These are phyloP conservation scores for Podarcis siculus DNA, from an alignment of 2,797 vertebrate species.

Conservation along the genomic window DNA sequence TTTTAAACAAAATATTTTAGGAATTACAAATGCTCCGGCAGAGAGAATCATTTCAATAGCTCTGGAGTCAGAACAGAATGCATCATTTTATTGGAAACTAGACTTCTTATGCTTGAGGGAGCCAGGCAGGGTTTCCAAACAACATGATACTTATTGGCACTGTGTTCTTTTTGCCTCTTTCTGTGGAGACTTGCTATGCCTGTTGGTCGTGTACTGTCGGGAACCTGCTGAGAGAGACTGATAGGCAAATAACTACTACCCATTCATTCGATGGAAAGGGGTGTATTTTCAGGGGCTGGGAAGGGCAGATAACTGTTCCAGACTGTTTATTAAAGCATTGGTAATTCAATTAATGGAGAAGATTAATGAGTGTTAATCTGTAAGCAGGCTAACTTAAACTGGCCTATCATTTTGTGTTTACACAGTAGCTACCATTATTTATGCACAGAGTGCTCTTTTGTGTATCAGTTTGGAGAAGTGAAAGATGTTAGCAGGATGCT, in stretches of 20 bases:
- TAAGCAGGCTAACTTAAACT: background rate
- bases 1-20: background rate
- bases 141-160: background rate
- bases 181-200: background rate
- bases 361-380: conserved; percentile 6
- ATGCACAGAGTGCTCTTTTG: background rate
- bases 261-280: background rate
- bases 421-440: background rate
- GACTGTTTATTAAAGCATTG: background rate
- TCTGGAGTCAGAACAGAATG: background rate
- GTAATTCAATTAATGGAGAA: conserved; percentile 12
- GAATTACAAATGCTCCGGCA: background rate
- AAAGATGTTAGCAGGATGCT: background rate
- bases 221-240: background rate
- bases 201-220: background rate
- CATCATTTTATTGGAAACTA: background rate
- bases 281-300: background rate
- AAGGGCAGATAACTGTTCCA: background rate
- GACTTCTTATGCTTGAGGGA: background rate
- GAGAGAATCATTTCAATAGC: background rate
- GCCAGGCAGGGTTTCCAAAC: background rate
- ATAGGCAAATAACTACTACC: background rate
- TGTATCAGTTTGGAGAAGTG: background rate
- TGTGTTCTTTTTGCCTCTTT: background rate
- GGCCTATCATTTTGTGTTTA: background rate